A percentile compares a stretch with the other conserved stretches of the same genome.
Evolutionary conservation across 2,888 invertebrate species (phyloP).

Genomic region (Hydraecia micacea): DNA sequence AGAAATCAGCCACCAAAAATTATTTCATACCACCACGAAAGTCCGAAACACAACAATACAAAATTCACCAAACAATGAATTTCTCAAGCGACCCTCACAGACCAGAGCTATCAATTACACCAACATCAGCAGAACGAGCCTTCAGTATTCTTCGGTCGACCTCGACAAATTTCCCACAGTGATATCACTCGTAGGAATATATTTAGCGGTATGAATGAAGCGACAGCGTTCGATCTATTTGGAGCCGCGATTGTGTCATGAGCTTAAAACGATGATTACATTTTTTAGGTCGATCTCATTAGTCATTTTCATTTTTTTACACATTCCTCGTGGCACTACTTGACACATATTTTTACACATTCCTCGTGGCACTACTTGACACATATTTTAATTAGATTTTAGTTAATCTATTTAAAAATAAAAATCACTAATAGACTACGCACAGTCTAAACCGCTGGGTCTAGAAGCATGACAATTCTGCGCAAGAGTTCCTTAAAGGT

Average conservation of each 20-base stretch:
- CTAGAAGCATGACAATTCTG: background rate
- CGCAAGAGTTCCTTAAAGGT: background rate
- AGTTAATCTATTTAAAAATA: background rate
- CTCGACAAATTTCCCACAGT: slow-evolving; percentile 38
- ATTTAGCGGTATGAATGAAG: slow-evolving; percentile 59
- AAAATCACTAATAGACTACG: too few relatives aligned
- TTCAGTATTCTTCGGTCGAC: slow-evolving; percentile 19
- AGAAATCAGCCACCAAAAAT: background rate
- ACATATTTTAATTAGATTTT: background rate
- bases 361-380: too few relatives aligned
- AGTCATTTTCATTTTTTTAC: background rate
- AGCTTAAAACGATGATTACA: slow-evolving; percentile 48
- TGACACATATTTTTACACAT: background rate
- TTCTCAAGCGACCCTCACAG: slow-evolving; percentile 10
- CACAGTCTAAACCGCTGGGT: background rate
- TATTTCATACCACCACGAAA: slow-evolving; percentile 6
- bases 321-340: background rate
- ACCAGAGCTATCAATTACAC: slow-evolving; percentile 17
- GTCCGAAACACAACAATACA: slow-evolving; percentile 15
- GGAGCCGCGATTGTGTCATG: slow-evolving; percentile 54
- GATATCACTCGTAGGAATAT: slow-evolving; percentile 56
- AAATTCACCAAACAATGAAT: slow-evolving; percentile 32
- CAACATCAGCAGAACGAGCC: slow-evolving; percentile 19
- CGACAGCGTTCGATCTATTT: slow-evolving; percentile 57
- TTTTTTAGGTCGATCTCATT: slow-evolving; percentile 22